Percentiles rank a stretch among this genome's conserved stretches.
Evolutionary conservation across 2,113 vertebrate species (phyloP).

Genomic region (Vulpes ferrilata): DNA sequence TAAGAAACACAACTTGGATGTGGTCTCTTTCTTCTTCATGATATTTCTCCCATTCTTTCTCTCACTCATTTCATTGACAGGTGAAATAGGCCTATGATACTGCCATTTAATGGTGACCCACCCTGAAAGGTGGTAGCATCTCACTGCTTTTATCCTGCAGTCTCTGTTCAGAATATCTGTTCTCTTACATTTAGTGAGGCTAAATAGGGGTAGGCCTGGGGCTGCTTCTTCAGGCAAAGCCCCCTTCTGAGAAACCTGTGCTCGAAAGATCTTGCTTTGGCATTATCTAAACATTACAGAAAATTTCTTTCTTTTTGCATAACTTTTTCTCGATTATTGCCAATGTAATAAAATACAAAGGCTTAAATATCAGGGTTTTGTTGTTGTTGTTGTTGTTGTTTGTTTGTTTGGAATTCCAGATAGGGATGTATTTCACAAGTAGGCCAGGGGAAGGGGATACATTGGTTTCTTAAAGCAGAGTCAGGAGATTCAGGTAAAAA

Average conservation of each 20-base stretch:
- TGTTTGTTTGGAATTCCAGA: background rate
- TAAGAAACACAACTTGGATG: background rate
- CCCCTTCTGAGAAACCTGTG: background rate
- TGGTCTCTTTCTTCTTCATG: background rate
- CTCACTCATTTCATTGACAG: background rate
- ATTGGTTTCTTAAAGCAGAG: background rate
- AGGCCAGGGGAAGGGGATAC: background rate
- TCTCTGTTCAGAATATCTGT: background rate
- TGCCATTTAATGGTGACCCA: background rate
- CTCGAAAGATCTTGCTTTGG: background rate
- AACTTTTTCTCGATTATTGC: background rate
- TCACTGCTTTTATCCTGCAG: background rate
- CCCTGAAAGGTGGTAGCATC: fast-evolving
- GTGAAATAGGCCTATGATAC: background rate
- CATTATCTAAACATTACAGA: background rate
- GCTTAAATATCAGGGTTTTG: background rate
- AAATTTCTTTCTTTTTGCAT: background rate
- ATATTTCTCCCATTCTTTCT: background rate
- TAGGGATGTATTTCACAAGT: background rate
- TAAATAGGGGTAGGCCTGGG: background rate
- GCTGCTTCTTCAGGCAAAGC: background rate
- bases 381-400: background rate
- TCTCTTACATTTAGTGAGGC: background rate
- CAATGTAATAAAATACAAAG: background rate
- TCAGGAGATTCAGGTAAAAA: background rate